A percentile compares a stretch with the other conserved stretches of the same genome.
Evolutionary conservation across 2,888 invertebrate genomes (phyloP).

Genomic region (Julus scandinavius): DNA sequence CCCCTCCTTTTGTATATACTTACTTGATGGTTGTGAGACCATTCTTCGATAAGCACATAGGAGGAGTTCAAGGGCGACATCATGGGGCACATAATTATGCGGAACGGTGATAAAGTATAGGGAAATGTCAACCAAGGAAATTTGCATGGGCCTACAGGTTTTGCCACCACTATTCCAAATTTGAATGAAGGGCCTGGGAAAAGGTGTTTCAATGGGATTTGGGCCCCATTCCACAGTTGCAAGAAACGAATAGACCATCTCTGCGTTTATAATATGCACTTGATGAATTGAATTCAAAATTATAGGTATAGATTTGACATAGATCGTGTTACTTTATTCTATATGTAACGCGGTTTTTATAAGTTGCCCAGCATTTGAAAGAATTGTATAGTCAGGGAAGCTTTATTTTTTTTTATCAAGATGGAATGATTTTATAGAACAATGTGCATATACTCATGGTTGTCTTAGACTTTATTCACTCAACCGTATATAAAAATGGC

Average conservation of each 20-base stretch:
- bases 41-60: neutral
- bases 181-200: neutral
- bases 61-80: neutral
- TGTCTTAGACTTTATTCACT: neutral
- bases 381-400: too few species aligned
- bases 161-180: neutral
- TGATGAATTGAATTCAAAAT: neutral
- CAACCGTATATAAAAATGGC: neutral
- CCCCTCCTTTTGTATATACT: neutral
- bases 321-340: too few species aligned
- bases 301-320: neutral
- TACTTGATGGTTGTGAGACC: neutral
- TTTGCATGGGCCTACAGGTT: too few species aligned
- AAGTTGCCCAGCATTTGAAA: too few species aligned
- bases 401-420: too few species aligned
- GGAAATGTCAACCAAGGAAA: neutral
- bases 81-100: constrained; percentile 7
- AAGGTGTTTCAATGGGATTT: neutral
- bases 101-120: neutral
- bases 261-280: neutral
- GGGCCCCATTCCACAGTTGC: neutral
- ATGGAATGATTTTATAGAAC: too few species aligned
- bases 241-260: neutral
- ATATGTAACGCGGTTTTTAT: too few species aligned
- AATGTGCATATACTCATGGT: too few species aligned